Conservation (phyloP, 2,113 vertebrate genomes). For the Oncorhynchus nerka region DNA sequence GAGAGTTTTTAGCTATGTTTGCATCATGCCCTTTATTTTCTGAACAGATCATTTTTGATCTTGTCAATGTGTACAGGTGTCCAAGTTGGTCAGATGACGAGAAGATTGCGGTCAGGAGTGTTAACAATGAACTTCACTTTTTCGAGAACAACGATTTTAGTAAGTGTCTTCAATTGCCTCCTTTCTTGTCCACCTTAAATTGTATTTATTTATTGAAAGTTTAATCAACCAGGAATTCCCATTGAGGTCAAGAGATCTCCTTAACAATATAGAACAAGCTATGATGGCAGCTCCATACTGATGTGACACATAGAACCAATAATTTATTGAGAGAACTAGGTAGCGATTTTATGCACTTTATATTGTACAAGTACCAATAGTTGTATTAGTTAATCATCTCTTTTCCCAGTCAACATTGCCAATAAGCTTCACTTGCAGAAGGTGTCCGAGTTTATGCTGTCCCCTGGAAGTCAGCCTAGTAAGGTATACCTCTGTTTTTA, state of each 20-base stretch:
- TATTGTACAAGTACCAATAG: neutral
- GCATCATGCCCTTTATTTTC: too few species aligned
- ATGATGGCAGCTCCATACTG: too few species aligned
- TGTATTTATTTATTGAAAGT: conserved; percentile 28
- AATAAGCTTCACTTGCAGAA: conserved; percentile 97
- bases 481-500: conserved; percentile 77
- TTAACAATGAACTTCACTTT: conserved; percentile 97
- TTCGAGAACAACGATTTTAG: conserved; percentile 94
- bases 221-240: too few species aligned
- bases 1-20: too few species aligned
- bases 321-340: neutral
- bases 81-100: conserved; percentile 95
- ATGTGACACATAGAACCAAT: neutral
- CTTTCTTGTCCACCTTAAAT: neutral
- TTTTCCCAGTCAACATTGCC: conserved; percentile 80
- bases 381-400: neutral
- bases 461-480: conserved; percentile 84
- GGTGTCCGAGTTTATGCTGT: conserved; percentile 86
- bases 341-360: neutral
- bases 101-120: conserved; percentile 84
- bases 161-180: conserved; percentile 54
- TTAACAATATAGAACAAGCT: too few species aligned
- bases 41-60: neutral
- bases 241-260: too few species aligned
- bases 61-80: conserved; percentile 75